These are phyloP conservation scores for Microplitis deprimator DNA, from an alignment of 2,888 invertebrate species.

Conservation along the genomic window DNA sequence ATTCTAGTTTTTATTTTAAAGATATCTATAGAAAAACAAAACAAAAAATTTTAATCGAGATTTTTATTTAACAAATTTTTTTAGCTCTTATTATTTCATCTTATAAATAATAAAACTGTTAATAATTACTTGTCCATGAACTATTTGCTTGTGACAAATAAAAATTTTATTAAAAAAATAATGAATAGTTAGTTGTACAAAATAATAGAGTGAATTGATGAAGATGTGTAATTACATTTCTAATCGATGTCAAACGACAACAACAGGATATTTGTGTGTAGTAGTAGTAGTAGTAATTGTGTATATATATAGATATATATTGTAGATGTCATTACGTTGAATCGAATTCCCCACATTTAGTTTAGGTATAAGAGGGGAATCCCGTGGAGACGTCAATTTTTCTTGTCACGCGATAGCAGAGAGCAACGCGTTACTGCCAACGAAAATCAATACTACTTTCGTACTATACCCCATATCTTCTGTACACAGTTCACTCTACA, in stretches of 20 bases:
- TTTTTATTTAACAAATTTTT: no score
- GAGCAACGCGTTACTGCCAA: conserved; percentile 18
- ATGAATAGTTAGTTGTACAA: no score
- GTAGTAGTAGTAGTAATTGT: not conserved
- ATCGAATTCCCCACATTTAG: conserved; percentile 29
- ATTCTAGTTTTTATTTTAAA: no score
- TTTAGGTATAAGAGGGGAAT: conserved; percentile 19
- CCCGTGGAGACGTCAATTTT: conserved; percentile 53
- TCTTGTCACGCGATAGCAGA: conserved; percentile 60
- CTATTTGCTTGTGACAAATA: not conserved
- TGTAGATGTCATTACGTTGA: conserved; percentile 28
- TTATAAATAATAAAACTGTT: no score
- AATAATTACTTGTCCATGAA: no score
- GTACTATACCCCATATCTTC: conserved; percentile 18
- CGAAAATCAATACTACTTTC: conserved; percentile 57
- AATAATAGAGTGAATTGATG: not conserved
- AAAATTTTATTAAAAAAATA: no score
- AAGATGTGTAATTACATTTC: conserved; percentile 13
- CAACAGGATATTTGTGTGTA: not conserved
- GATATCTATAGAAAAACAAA: no score
- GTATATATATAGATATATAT: conserved; percentile 1
- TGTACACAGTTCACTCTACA: not conserved
- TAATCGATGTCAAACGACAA: conserved; percentile 14
- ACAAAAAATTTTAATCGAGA: no score
- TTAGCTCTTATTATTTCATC: no score